Evolutionary conservation across 1,140 invertebrate species (phyloP).

Genomic region (Bombyx mandarina): DNA sequence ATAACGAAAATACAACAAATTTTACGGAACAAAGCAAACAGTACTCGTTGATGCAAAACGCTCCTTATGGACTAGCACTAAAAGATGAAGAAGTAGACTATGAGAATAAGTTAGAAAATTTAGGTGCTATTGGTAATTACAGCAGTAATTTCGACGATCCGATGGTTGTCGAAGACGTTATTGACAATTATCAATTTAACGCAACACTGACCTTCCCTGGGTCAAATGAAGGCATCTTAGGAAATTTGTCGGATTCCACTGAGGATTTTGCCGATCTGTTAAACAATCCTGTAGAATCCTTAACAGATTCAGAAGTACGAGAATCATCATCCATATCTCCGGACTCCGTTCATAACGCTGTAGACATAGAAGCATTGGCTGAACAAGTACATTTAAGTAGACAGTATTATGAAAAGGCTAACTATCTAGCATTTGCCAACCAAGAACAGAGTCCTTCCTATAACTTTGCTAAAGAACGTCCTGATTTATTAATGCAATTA

Average conservation of each 20-base stretch:
- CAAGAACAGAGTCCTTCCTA: conserved; percentile 67
- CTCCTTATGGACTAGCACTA: conserved; percentile 81
- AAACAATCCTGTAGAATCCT: conserved; percentile 74
- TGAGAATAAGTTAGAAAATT: conserved; percentile 79
- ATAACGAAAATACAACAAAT: conserved; percentile 66
- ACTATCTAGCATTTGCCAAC: conserved; percentile 66
- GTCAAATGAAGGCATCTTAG: conserved; percentile 77
- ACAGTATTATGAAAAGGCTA: conserved; percentile 70
- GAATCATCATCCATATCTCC: conserved; percentile 76
- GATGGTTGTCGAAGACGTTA: conserved; percentile 85
- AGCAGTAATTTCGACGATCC: conserved; percentile 80
- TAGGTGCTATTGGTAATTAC: conserved; percentile 73
- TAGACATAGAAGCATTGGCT: conserved; percentile 80
- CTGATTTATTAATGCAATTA: conserved; percentile 63
- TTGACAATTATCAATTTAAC: conserved; percentile 85
- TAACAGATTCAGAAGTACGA: conserved; percentile 71
- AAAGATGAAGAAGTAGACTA: conserved; percentile 86
- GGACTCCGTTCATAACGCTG: conserved; percentile 75
- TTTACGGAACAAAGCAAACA: conserved; percentile 76
- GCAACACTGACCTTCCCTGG: conserved; percentile 84
- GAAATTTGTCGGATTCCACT: conserved; percentile 63
- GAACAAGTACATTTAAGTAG: conserved; percentile 72
- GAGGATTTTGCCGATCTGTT: conserved; percentile 82
- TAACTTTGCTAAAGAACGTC: conserved; percentile 57
- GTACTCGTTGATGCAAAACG: conserved; percentile 86